These are phyloP conservation scores for Hyperoodon ampullatus DNA, from an alignment of 2,113 vertebrate genomes.

Conservation along the genomic window DNA sequence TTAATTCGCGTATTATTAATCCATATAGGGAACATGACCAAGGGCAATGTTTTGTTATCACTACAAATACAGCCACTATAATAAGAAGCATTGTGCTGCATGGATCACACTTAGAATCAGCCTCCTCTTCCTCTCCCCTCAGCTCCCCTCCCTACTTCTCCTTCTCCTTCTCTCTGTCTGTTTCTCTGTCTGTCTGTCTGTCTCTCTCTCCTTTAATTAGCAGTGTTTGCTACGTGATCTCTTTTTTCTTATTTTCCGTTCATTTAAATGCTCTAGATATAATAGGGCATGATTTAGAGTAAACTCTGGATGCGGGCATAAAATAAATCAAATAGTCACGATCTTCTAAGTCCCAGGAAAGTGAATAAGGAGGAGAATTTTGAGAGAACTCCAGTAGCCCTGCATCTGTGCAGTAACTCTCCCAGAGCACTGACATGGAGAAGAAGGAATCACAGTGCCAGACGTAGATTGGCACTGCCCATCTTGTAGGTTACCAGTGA, in stretches of 20 bases:
- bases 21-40: neutral
- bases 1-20: neutral
- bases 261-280: neutral
- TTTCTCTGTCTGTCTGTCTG: fast-evolving
- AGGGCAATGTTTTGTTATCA: neutral
- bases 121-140: neutral
- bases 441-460: neutral
- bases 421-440: neutral
- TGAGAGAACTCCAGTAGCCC: neutral
- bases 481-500: neutral
- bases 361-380: neutral
- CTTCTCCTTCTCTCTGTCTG: neutral
- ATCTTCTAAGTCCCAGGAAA: neutral
- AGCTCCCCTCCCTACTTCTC: neutral
- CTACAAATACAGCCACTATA: neutral
- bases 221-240: neutral
- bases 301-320: neutral
- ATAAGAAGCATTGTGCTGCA: neutral
- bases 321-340: neutral
- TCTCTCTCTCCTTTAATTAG: neutral
- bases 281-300: neutral
- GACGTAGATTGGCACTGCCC: neutral
- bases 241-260: neutral
- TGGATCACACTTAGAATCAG: neutral
- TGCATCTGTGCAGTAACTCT: neutral